A percentile compares a stretch with the other conserved stretches of the same genome.
Conservation (phyloP, 1,140 invertebrate species). For the Drosophila elegans region DNA sequence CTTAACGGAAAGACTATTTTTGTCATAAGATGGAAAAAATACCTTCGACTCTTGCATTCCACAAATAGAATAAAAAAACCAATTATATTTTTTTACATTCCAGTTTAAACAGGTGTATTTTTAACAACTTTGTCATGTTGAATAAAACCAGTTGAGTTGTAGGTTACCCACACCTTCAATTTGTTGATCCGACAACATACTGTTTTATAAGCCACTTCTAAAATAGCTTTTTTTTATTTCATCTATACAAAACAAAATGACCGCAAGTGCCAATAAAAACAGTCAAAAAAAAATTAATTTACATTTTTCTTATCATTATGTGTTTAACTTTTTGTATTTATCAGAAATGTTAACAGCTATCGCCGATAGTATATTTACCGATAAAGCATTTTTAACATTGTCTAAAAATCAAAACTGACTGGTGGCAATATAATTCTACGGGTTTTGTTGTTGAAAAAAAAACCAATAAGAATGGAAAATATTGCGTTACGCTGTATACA, state of each 20-base stretch:
- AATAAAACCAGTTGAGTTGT: neutral
- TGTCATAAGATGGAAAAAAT: no score
- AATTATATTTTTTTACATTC: neutral
- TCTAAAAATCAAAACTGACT: no score
- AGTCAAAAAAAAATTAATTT: no score
- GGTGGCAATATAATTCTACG: no score
- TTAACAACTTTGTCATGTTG: neutral
- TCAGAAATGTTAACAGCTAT: neutral
- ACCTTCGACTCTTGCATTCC: no score
- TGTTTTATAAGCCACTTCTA: neutral
- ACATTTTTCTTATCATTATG: neutral
- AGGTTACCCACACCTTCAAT: neutral
- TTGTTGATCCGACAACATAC: neutral
- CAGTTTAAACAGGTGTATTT: slow-evolving; percentile 1
- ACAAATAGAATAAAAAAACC: no score
- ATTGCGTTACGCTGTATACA: no score
- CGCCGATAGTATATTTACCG: no score
- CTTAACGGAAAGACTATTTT: no score
- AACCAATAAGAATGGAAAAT: no score
- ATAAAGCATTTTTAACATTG: no score
- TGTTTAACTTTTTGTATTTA: neutral
- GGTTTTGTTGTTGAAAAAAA: no score
- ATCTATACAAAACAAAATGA: neutral
- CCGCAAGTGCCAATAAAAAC: neutral
- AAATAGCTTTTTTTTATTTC: neutral